phyloP scores from a whole-genome alignment of 2,797 vertebrate species.

The Anableps anableps region DNA sequence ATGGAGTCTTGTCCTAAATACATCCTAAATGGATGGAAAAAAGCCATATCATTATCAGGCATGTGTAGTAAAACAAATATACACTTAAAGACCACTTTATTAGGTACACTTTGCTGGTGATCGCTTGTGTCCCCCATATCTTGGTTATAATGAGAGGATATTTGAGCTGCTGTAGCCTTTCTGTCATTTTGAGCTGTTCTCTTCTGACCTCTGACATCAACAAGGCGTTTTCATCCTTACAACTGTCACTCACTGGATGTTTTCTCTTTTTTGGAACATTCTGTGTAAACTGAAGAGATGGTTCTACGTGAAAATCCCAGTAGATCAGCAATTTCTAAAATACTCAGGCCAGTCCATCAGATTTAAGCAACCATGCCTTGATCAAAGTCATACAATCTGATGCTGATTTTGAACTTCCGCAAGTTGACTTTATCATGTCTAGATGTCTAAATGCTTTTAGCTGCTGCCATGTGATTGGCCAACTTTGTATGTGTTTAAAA shows the following conservation, averaged over 20 bases:
- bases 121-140: background rate
- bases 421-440: too few species aligned
- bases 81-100: background rate
- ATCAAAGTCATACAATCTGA: too few species aligned
- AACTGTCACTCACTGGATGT: background rate
- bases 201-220: background rate
- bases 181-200: background rate
- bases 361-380: too few species aligned
- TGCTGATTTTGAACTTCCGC: too few species aligned
- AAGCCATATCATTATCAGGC: conserved; percentile 14
- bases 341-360: background rate
- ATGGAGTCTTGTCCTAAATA: conserved; percentile 21
- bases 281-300: background rate
- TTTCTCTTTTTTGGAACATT: background rate
- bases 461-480: too few species aligned
- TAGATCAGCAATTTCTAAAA: background rate
- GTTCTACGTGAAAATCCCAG: background rate
- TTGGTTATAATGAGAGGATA: background rate
- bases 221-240: background rate
- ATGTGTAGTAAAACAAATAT: background rate
- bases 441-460: too few species aligned
- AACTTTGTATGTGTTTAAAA: too few species aligned
- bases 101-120: background rate
- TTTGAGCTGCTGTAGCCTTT: background rate
- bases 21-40: conserved; percentile 11